These are phyloP conservation scores for Emydoidea blandingii DNA, from an alignment of 2,797 vertebrate species.

Conservation along the genomic window DNA sequence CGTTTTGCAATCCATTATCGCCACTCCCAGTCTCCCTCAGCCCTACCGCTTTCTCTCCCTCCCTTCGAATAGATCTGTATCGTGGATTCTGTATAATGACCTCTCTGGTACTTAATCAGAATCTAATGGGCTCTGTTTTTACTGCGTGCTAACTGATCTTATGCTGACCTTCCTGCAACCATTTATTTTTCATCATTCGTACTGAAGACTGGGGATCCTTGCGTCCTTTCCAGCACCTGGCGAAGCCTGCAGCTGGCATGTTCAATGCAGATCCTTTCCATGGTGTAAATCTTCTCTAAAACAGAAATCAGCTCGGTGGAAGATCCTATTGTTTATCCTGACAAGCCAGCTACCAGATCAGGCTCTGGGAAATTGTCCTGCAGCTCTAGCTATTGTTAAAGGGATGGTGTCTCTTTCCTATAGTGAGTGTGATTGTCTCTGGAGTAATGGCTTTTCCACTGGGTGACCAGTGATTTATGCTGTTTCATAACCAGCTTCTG, in stretches of 20 bases:
- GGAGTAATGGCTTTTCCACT: not conserved
- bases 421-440: not conserved
- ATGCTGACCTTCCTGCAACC: not conserved
- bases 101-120: not conserved
- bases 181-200: not conserved
- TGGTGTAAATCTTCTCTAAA: not conserved
- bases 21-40: not conserved
- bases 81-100: not conserved
- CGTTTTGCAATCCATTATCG: not conserved
- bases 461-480: not conserved
- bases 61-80: not conserved
- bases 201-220: not conserved
- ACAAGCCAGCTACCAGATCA: accelerated
- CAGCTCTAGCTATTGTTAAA: not conserved
- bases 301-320: not conserved
- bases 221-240: not conserved
- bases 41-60: not conserved
- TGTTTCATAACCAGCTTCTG: not conserved
- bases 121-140: not conserved
- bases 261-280: not conserved
- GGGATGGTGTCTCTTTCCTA: not conserved
- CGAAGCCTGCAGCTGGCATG: constrained; percentile 56
- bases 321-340: not conserved
- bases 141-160: not conserved
- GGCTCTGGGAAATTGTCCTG: not conserved